A percentile compares a stretch with the other conserved stretches of the same genome.
Evolutionary conservation across 1,140 invertebrate genomes (phyloP).

Genomic region (Aculops lycopersici): DNA sequence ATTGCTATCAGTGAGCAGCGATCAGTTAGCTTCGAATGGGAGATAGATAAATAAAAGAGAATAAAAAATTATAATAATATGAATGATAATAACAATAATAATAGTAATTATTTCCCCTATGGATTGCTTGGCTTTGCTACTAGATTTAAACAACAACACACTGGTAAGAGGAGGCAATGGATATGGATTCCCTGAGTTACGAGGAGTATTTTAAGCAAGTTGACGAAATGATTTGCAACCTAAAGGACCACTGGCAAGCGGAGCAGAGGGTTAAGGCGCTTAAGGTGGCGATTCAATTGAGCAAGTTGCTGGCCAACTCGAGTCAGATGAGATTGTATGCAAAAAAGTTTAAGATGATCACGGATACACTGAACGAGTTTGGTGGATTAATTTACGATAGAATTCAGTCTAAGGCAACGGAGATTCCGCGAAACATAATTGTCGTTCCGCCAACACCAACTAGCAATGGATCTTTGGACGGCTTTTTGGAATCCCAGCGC

Average conservation of each 20-base stretch:
- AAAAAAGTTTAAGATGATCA: constrained; percentile 81
- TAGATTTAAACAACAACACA: too few relatives aligned
- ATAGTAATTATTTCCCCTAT: too few relatives aligned
- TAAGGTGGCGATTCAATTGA: constrained; percentile 84
- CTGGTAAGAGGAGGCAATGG: too few relatives aligned
- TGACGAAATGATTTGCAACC: constrained; percentile 54
- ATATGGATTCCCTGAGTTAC: constrained; percentile 49
- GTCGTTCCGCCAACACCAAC: not conserved
- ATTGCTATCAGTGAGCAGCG: too few relatives aligned
- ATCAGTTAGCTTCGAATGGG: too few relatives aligned
- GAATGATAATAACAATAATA: too few relatives aligned
- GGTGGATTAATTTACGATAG: constrained; percentile 63
- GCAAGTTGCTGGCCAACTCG: constrained; percentile 58
- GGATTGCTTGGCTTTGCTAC: too few relatives aligned
- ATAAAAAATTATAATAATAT: too few relatives aligned
- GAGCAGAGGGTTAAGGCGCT: constrained; percentile 79
- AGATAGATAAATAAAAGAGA: too few relatives aligned
- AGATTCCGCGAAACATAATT: not conserved
- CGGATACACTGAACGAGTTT: constrained; percentile 79
- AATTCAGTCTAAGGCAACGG: constrained; percentile 37
- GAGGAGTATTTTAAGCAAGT: constrained; percentile 62
- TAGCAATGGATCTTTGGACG: not conserved
- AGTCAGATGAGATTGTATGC: constrained; percentile 75
- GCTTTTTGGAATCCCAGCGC: constrained; percentile 8
- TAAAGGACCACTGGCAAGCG: constrained; percentile 55